A percentile compares a stretch with the other conserved stretches of the same genome.
phyloP scores from a whole-genome alignment of 2,113 vertebrate genomes.

The Crocuta crocuta region DNA sequence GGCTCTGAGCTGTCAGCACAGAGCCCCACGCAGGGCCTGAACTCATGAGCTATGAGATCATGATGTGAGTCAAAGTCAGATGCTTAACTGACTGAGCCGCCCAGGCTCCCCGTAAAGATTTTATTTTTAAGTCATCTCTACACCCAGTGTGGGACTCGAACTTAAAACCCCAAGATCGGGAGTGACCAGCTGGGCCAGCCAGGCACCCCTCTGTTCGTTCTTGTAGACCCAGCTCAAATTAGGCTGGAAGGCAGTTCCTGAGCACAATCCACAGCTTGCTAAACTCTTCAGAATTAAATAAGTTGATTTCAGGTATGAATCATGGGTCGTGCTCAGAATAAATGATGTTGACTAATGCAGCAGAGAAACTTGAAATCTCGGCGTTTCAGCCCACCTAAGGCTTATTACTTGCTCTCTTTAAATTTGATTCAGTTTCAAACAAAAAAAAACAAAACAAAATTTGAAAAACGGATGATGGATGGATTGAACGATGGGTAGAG shows the following conservation, averaged over 20 bases:
- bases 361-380: not conserved
- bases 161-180: slow-evolving; percentile 69
- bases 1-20: no score
- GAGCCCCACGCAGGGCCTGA: no score
- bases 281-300: not conserved
- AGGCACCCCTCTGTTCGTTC: slow-evolving; percentile 68
- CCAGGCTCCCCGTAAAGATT: not conserved
- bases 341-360: not conserved
- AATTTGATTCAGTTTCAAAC: not conserved
- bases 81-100: no score
- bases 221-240: not conserved
- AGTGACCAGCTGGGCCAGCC: slow-evolving; percentile 95
- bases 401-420: not conserved
- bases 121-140: not conserved
- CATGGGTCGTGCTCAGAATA: not conserved
- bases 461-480: not conserved
- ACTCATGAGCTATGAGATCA: no score
- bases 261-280: not conserved
- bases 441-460: not conserved
- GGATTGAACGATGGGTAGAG: not conserved
- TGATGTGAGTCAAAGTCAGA: no score
- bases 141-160: not conserved
- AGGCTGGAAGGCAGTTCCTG: not conserved
- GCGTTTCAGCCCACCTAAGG: not conserved
- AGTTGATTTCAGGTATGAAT: not conserved